Percentiles rank a stretch among this genome's conserved stretches.
These are phyloP conservation scores for Xanthorhoe designata DNA, from an alignment of 2,888 invertebrate genomes.

Conservation along the genomic window DNA sequence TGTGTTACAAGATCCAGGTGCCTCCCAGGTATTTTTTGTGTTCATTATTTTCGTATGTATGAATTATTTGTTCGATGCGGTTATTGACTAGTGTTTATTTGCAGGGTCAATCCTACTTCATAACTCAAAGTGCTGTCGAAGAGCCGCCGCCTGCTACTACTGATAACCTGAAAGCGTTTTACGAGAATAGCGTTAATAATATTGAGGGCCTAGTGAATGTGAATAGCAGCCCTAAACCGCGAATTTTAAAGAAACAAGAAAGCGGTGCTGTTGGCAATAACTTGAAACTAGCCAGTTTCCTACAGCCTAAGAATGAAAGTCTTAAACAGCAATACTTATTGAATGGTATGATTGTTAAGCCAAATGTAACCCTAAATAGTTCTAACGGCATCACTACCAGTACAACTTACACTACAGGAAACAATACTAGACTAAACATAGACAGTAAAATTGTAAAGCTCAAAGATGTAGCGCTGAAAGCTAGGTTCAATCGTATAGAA, in stretches of 20 bases:
- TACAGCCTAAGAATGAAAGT: conserved; percentile 68
- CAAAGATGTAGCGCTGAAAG: conserved; percentile 62
- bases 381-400: conserved; percentile 44
- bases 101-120: conserved; percentile 70
- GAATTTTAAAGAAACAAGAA: conserved; percentile 65
- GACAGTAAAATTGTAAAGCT: conserved; percentile 75
- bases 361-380: conserved; percentile 54
- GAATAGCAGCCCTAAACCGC: conserved; percentile 57
- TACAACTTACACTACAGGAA: conserved; percentile 46
- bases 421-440: conserved; percentile 68
- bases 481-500: conserved; percentile 52
- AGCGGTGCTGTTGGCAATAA: conserved; percentile 67
- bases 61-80: conserved; percentile 33
- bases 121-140: conserved; percentile 62
- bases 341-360: conserved; percentile 64
- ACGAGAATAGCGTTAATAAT: conserved; percentile 80
- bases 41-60: conserved; percentile 42
- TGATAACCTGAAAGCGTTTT: conserved; percentile 79
- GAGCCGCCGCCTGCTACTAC: conserved; percentile 66
- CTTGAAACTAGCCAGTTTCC: conserved; percentile 74
- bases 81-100: conserved; percentile 47
- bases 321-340: conserved; percentile 60
- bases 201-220: conserved; percentile 64
- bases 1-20: conserved; percentile 74
- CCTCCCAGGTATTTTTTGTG: conserved; percentile 70